Base-by-base conservation (phyloP, 2,797 vertebrate species). In the Capromys pilorides region DNA sequence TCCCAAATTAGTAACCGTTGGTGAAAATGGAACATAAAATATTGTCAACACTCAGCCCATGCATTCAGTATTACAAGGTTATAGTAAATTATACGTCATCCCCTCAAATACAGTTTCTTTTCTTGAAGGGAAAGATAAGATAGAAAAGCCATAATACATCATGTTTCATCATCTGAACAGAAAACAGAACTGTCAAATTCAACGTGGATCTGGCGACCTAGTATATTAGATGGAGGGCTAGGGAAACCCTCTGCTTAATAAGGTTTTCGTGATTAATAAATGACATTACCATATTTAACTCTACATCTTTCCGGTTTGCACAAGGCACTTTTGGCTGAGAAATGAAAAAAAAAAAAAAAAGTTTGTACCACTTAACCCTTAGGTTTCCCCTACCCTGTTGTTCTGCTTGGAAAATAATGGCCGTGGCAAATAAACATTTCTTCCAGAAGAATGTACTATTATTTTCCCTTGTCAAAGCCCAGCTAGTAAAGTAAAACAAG, bases 211-310 rank as follows among this genome's bases (percentile, higher is more conserved):
- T 28, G 39, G 81, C 83, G 39, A 90, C 88, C 80, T 54, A 4
- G 39, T 9, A 16, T 24, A 73, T 24, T 78, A 73, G 84, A 54
- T 0, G 8, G 61, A 88, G 51, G 67, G 22, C 41, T 39, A 41
- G 89, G 94, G 79, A 95, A 95, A 67, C 78, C 86, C 90, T 95
- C 84, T 88, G 8, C 54, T 90, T 59, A 92, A 93, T 78, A 88
- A 6, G 62, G 61, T 95, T 97, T 95, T 93, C 89, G 73, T 85
- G 86, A 97, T 88, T 64, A 90, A 91, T 64, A 64, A 91, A 62
- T 57, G 59, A 13, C 39, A 90, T 94, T 82, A 77, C 77, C 85
- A 61, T 91, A 92, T 88, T 93, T 19, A 86, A 80, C 86, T 73
- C 67, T 81, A 96, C 87, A 28, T 64, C 88, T 81, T 96, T 94